Conservation (phyloP, 2,797 vertebrate species). For the Chloroceryle amazona region DNA sequence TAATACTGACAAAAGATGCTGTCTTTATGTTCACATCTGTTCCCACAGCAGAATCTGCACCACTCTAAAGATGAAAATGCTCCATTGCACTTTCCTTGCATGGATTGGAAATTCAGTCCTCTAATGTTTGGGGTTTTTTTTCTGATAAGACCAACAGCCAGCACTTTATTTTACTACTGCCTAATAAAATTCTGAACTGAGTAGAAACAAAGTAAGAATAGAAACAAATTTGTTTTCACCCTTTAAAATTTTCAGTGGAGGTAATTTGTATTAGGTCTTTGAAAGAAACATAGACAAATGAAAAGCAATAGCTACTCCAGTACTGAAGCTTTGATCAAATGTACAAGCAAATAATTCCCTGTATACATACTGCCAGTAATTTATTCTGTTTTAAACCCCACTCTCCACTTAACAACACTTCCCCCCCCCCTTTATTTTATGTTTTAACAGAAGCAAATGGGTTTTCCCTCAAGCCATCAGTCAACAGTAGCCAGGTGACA, state of each 20-base stretch:
- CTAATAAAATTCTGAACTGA: neutral
- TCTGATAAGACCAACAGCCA: neutral
- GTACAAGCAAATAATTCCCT: neutral
- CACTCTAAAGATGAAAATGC: neutral
- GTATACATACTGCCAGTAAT: neutral
- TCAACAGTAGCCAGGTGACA: neutral
- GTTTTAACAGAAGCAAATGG: neutral
- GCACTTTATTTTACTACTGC: neutral
- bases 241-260: neutral
- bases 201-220: neutral
- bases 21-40: neutral
- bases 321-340: neutral
- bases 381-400: neutral
- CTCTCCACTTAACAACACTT: rapidly evolving
- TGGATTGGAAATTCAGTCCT: neutral
- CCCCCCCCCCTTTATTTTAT: no score
- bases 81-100: neutral
- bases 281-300: neutral
- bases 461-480: neutral
- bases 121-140: neutral
- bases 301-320: neutral
- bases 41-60: neutral
- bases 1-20: neutral
- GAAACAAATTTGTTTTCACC: neutral
- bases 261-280: neutral